These are phyloP conservation scores for Manis javanica DNA, from an alignment of 2,797 vertebrate genomes.

Conservation along the genomic window DNA sequence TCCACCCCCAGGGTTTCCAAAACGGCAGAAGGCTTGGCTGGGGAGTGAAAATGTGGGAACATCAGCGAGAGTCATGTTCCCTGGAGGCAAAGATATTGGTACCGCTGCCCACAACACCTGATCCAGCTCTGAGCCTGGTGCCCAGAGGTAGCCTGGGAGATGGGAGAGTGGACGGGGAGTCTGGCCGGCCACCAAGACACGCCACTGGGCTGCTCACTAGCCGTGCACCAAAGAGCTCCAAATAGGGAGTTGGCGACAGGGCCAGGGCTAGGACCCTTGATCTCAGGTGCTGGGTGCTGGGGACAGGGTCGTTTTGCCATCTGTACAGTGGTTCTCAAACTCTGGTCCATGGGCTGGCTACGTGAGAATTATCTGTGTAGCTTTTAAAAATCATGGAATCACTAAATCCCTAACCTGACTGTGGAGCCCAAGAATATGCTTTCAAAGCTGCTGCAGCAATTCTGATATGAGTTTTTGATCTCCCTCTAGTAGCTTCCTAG, in stretches of 20 bases:
- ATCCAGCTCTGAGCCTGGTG: background rate
- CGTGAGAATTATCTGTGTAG: fast-evolving
- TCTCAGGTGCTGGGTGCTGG: fast-evolving
- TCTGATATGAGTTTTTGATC: background rate
- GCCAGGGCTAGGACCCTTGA: no score
- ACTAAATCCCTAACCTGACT: fast-evolving
- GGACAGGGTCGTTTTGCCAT: no score
- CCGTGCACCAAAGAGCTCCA: background rate
- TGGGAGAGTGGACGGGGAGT: fast-evolving
- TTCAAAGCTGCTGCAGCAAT: background rate
- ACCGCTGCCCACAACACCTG: no score
- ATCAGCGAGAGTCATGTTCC: background rate
- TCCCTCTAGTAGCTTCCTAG: fast-evolving
- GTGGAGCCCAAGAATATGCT: fast-evolving
- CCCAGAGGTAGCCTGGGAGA: background rate
- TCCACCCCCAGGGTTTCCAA: background rate
- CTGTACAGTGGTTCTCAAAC: background rate
- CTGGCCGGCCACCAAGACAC: no score
- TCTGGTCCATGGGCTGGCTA: no score
- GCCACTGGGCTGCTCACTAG: fast-evolving
- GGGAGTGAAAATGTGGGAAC: background rate
- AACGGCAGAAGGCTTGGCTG: no score
- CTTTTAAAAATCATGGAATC: background rate
- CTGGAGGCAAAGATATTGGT: background rate
- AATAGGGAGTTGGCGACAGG: no score